A percentile compares a stretch with the other conserved stretches of the same genome.
Evolutionary conservation across 2,888 invertebrate species (phyloP).

Genomic region (Chromoteleia sp.): DNA sequence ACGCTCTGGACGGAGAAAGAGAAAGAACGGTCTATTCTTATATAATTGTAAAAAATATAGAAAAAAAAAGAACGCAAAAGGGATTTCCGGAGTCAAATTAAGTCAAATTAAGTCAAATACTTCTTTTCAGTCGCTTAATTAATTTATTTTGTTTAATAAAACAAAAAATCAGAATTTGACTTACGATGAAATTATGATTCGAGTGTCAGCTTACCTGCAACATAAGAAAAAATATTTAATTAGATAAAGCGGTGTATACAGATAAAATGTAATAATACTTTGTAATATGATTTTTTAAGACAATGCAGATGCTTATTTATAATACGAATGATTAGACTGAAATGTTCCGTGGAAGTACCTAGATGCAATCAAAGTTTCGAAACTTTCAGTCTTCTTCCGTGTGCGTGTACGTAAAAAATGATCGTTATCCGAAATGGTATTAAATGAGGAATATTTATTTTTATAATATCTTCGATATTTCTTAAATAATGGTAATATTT

Average conservation of each 20-base stretch:
- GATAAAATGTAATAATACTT: background rate
- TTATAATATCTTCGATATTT: too few relatives aligned
- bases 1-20: background rate
- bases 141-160: background rate
- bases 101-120: too few relatives aligned
- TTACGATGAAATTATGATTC: background rate
- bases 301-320: background rate
- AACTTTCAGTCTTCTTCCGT: too few relatives aligned
- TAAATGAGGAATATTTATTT: too few relatives aligned
- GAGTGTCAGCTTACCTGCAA: conserved; percentile 41
- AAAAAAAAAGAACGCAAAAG: background rate
- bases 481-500: too few relatives aligned
- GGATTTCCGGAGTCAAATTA: too few relatives aligned
- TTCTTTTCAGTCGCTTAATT: too few relatives aligned
- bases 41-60: conserved; percentile 12
- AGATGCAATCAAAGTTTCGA: background rate
- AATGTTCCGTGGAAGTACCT: background rate
- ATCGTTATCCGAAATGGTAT: too few relatives aligned
- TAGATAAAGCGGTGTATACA: conserved; percentile 2
- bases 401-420: too few relatives aligned
- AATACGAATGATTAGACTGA: background rate
- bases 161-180: background rate
- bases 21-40: background rate
- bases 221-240: conserved; percentile 18
- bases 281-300: background rate